These are phyloP conservation scores for Tyrannus savana DNA, from an alignment of 2,113 vertebrate genomes.

Conservation along the genomic window DNA sequence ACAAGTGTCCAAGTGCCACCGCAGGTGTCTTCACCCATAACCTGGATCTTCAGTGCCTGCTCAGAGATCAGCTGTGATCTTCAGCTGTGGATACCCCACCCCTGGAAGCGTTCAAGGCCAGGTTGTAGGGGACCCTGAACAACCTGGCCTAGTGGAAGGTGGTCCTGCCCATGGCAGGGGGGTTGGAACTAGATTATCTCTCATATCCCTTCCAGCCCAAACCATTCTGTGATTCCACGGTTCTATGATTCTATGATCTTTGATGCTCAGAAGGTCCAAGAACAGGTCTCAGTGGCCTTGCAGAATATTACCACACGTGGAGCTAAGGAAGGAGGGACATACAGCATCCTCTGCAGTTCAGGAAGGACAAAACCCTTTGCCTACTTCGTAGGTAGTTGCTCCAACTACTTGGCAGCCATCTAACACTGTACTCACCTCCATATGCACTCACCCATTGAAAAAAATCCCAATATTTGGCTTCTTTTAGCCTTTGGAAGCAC, in stretches of 20 bases:
- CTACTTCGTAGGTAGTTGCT: not conserved
- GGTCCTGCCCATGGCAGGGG: not conserved
- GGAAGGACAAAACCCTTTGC: not conserved
- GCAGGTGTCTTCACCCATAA: not conserved
- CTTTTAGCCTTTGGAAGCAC: not conserved
- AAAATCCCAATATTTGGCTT: not conserved
- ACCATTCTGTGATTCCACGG: accelerated
- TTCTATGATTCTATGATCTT: not conserved
- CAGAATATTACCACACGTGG: not conserved
- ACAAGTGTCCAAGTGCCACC: not conserved
- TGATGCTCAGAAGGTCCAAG: not conserved
- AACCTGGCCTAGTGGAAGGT: no score
- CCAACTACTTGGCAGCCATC: not conserved
- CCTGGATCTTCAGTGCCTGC: not conserved
- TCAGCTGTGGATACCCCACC: not conserved
- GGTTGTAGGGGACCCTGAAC: not conserved
- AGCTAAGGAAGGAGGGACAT: not conserved
- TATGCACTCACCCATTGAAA: not conserved
- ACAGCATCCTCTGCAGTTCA: not conserved
- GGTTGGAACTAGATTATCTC: not conserved
- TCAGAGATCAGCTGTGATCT: accelerated
- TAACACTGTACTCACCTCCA: not conserved
- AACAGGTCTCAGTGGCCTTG: not conserved
- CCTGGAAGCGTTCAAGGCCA: not conserved
- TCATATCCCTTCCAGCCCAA: not conserved